Base-by-base conservation (phyloP, 2,113 vertebrate genomes). In the Rhegmatorhina hoffmannsi region DNA sequence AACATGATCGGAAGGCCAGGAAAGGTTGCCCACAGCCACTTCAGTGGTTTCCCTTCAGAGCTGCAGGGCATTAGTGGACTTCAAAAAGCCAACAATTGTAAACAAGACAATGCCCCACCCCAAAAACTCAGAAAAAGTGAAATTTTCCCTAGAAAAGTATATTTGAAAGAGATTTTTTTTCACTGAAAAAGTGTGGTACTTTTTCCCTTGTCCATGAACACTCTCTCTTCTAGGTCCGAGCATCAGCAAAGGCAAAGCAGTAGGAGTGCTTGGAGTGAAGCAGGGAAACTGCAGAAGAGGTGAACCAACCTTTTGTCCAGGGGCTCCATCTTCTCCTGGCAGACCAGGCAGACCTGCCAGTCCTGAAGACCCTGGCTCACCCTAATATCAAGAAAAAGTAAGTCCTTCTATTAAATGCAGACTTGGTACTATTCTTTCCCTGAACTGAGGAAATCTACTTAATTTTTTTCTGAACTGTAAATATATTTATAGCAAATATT, bases 291-390 rank as follows among this genome's bases (percentile, higher is more conserved):
- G 18, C 38, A 84, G n/a, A 81, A 58, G 34, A 84, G 6, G 40
- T 46, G 50, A 91, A 87, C 96, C 46, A 96, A 98, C 98, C 98
- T 99, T 99, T 96, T 98, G 98, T 77, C 98, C 98, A 69, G 98
- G 98, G 50, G 97, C 98, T 56, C 98, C 99, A 74, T 99, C 98
- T 92, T 99, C 98, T 96, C 98, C 98, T 63, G 98, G 98, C 95
- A 99, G 98, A 90, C 98, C 98, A 75, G 98, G 99, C 59, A 99
- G 94, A 33, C 98, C 99, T 77, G 97, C 97, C 31, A 98, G 78
- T 86, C 98, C 98, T 93, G 97, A 84, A 83, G 97, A 73, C 70
- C 98, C 98, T 87, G 98, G 98, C 40, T 98, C 98, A 91, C 98
- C 98, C 98, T 99, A 89, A 84, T 68, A 87, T 56, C 73, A 95